Evolutionary conservation across 2,888 invertebrate genomes (phyloP).

Genomic region (Sarcophaga carnaria): DNA sequence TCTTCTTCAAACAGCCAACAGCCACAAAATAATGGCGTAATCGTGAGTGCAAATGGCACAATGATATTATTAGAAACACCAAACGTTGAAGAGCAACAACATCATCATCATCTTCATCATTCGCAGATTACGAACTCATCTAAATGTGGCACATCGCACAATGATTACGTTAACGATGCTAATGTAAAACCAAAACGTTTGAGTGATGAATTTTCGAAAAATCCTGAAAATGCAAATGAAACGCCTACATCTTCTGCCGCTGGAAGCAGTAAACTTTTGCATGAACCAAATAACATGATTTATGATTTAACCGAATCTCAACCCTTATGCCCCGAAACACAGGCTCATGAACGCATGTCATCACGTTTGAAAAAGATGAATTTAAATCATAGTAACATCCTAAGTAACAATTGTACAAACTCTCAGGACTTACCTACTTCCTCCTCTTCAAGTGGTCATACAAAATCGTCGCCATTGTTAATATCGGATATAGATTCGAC

Average conservation of each 20-base stretch:
- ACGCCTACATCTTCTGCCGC: slow-evolving; percentile 42
- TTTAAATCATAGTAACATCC: slow-evolving; percentile 71
- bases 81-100: slow-evolving; percentile 79
- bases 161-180: slow-evolving; percentile 70
- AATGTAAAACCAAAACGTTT: slow-evolving; percentile 80
- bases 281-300: slow-evolving; percentile 51
- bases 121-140: slow-evolving; percentile 22
- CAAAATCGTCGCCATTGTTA: slow-evolving; percentile 44
- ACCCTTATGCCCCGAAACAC: slow-evolving; percentile 34
- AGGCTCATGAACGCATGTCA: slow-evolving; percentile 75
- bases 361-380: slow-evolving; percentile 79
- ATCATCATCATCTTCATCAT: slow-evolving; percentile 69
- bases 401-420: slow-evolving; percentile 49
- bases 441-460: slow-evolving; percentile 41
- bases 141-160: slow-evolving; percentile 29
- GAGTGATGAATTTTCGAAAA: slow-evolving; percentile 79
- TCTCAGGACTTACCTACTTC: slow-evolving; percentile 62
- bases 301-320: slow-evolving; percentile 61
- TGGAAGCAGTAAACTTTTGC: slow-evolving; percentile 23
- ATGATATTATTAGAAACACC: slow-evolving; percentile 81
- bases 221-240: slow-evolving; percentile 34
- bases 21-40: slow-evolving; percentile 70
- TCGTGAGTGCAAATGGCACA: slow-evolving; percentile 75
- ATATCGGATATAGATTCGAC: slow-evolving; percentile 79
- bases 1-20: slow-evolving; percentile 34